phyloP scores from a whole-genome alignment of 2,888 invertebrate genomes.

The Antheraea yamamai region DNA sequence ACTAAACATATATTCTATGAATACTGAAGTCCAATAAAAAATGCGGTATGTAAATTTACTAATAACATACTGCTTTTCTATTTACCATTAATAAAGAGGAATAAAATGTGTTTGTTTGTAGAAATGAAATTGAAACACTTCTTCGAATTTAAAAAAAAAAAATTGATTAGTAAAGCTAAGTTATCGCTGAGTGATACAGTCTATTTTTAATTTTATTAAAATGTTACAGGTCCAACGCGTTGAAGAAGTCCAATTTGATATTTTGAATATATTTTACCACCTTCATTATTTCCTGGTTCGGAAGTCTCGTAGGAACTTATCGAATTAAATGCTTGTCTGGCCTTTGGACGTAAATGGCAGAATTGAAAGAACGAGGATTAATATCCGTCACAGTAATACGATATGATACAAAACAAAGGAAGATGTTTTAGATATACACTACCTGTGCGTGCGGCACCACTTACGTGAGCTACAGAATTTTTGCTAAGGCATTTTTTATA shows the following conservation, averaged over 20 bases:
- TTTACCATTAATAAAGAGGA: background rate
- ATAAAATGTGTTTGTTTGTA: background rate
- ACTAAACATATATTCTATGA: background rate
- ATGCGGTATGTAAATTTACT: background rate
- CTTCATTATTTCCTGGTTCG: background rate
- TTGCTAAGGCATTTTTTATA: too few species aligned
- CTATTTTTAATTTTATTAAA: too few species aligned
- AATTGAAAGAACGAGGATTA: slow-evolving; percentile 66
- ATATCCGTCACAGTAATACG: slow-evolving; percentile 67
- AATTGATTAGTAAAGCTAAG: too few species aligned
- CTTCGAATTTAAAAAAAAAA: too few species aligned
- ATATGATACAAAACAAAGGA: slow-evolving; percentile 51
- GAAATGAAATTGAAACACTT: too few species aligned
- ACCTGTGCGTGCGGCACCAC: background rate
- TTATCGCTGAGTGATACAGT: too few species aligned
- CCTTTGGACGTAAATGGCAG: slow-evolving; percentile 62
- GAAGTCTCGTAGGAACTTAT: slow-evolving; percentile 46
- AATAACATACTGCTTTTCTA: background rate
- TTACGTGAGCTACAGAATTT: too few species aligned
- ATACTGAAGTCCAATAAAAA: background rate
- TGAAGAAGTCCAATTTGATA: background rate
- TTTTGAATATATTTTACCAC: slow-evolving; percentile 3
- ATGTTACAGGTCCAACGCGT: background rate
- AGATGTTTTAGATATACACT: background rate
- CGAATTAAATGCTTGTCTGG: slow-evolving; percentile 74